Base-by-base conservation (phyloP, 1,140 invertebrate genomes). In the Bombus vancouverensis region DNA sequence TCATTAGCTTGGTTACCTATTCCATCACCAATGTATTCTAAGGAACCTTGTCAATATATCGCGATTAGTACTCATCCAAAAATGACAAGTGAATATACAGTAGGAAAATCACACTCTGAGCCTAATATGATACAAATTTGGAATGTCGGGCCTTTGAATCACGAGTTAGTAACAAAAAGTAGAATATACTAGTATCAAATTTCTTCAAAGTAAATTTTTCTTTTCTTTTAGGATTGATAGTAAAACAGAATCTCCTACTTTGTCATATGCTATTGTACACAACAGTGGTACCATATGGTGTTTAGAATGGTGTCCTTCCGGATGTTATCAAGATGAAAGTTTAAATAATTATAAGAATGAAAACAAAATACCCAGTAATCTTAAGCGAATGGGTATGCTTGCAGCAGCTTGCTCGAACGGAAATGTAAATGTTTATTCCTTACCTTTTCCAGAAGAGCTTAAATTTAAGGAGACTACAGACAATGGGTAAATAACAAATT, bases 251-350 rank as follows among this genome's bases (percentile, higher is more conserved):
- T 25, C 25, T 22, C 90, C 92, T 9, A 34, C 79, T 66, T 93
- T 97, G 77, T 92, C 94, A 4, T 96, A 97, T 82, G 96, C 95
- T 3, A 93, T 98, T 74, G 95, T 95, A 47, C 96, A 97, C 90
- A 95, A 97, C 34, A 95, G 94, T 88, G 97, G 97, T n/a, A 96
- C 96, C 15, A 93, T 97, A 25, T 97, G 97, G 96, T 95, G 96
- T 59, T 94, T 98, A 92, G 96, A 96, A 90, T 98, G 97, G 97
- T 98, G 97, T 94, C 97, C 97, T 25, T 97, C 97, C 1, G 97
- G 97, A 37, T 96, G 96, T 87, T 96, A 96, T 85, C 95, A 96
- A 76, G 90, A 94, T 76, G 66, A 89, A 81, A 76, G 77, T 47
- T 81, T 94, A 10, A 84, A 75, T 34, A 91, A 93, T 79, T 94